A percentile compares a stretch with the other conserved stretches of the same genome.
Evolutionary conservation across 2,797 vertebrate genomes (phyloP).

Genomic region (Mycteria americana): DNA sequence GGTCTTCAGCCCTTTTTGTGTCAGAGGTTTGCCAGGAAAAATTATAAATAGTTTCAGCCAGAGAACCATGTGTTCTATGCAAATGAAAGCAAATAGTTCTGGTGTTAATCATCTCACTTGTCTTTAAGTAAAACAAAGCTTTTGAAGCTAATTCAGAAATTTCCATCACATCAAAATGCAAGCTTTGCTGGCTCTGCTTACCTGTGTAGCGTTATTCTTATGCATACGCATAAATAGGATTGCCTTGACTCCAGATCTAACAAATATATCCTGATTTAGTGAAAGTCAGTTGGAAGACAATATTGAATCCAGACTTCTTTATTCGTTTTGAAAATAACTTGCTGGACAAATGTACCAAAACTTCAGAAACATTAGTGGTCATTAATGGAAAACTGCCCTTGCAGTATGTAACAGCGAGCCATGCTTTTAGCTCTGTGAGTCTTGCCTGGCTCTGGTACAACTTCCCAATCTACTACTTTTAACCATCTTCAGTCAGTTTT

Average conservation of each 20-base stretch:
- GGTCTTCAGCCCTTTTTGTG: background rate
- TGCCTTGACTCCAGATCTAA: background rate
- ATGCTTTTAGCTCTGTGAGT: background rate
- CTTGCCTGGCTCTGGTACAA: background rate
- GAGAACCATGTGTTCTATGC: background rate
- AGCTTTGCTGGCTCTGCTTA: background rate
- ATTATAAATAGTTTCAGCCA: background rate
- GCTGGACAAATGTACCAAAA: background rate
- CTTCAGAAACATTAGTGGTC: background rate
- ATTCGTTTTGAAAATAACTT: background rate
- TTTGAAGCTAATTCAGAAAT: conserved; percentile 14
- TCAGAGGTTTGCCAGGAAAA: conserved; percentile 8
- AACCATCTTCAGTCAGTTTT: background rate
- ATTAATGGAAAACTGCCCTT: background rate
- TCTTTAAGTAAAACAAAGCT: background rate
- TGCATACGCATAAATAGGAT: background rate
- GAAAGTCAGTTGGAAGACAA: background rate
- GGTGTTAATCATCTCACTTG: conserved; percentile 5
- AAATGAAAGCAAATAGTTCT: conserved; percentile 20
- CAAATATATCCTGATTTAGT: background rate
- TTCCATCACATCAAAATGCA: background rate
- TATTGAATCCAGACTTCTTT: background rate
- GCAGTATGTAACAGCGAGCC: background rate
- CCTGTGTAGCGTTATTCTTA: background rate
- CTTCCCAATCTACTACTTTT: background rate